Evolutionary conservation across 1,140 invertebrate genomes (phyloP), one percentile per base, ranked within the genome.

Genomic region (Thaumetopoea pityocampa): DNA sequence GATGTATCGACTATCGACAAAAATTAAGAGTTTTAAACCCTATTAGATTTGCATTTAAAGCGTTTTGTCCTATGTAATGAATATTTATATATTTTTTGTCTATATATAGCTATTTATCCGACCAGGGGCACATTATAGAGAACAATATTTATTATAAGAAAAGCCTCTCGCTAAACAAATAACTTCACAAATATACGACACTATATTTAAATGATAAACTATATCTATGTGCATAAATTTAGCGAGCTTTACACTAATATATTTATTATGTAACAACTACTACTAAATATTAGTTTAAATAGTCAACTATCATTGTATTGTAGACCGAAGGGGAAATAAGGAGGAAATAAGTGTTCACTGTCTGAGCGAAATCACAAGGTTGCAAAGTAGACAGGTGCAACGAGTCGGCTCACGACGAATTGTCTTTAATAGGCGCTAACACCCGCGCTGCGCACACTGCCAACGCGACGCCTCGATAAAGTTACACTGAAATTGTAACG

Each of bases 361-460:
- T 58, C 52, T 63, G 55, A 44, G 26, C 55, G 65, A 62, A 55
- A 65, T 69, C 66, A 66, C 66, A 69, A 61, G 52, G 42, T 20
- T 54, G 41, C 11, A 36, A 41, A 43, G 37, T 40, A 33, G 34
- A 34, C 41, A 43, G 20, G 22, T 24, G 26, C n/a, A n/a, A n/a
- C n/a, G n/a, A 20, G 55, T 50, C 47, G 32, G 41, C 37, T 49
- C 43, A 45, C 19, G 15, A 20, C 23, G 32, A 41, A 41, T 35
- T 41, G 28, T 50, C 40, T 43, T 43, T 34, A 23, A 41, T 30
- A 27, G 18, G 17, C n/a, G n/a, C n/a, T n/a, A n/a, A n/a, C n/a
- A n/a, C n/a, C n/a, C n/a, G n/a, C n/a, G n/a, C n/a, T n/a, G n/a
- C n/a, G n/a, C n/a, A n/a, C n/a, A n/a, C n/a, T n/a, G n/a, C n/a